Evolutionary conservation across 2,888 invertebrate genomes (phyloP).

Genomic region (Pyrrhosoma nymphula): DNA sequence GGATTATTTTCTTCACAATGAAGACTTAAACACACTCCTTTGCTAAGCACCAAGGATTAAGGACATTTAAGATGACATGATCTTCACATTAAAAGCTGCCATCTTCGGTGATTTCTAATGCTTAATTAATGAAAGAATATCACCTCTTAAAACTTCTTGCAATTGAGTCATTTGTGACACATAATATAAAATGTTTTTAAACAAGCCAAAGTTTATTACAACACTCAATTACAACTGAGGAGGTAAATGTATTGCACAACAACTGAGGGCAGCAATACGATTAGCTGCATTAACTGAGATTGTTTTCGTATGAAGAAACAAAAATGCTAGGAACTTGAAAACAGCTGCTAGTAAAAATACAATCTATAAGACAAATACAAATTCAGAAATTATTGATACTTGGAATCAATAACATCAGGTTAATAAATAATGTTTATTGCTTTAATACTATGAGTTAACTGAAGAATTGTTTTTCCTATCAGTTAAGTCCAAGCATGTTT

Average conservation of each 20-base stretch:
- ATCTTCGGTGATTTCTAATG: no score
- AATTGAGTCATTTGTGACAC: no score
- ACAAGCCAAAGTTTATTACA: background rate
- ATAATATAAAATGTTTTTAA: background rate
- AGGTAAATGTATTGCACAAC: background rate
- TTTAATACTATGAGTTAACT: background rate
- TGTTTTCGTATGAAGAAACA: background rate
- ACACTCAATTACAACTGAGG: background rate
- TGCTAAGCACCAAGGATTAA: no score
- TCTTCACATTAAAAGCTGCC: no score
- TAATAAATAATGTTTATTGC: slow-evolving; percentile 18
- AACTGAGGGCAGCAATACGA: background rate
- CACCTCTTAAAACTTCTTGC: no score
- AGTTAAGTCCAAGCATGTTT: background rate
- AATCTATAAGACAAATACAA: background rate
- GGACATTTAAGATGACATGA: no score
- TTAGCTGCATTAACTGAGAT: background rate
- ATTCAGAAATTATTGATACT: background rate
- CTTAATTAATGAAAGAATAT: no score
- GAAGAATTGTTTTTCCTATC: background rate
- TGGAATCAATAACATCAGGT: background rate
- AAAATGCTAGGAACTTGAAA: background rate
- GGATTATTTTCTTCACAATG: no score
- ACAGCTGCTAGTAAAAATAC: background rate
- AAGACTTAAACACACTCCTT: no score